Percentiles rank a stretch among this genome's conserved stretches.
Conservation (phyloP, 2,113 vertebrate genomes). For the Toxotes chatareus region DNA sequence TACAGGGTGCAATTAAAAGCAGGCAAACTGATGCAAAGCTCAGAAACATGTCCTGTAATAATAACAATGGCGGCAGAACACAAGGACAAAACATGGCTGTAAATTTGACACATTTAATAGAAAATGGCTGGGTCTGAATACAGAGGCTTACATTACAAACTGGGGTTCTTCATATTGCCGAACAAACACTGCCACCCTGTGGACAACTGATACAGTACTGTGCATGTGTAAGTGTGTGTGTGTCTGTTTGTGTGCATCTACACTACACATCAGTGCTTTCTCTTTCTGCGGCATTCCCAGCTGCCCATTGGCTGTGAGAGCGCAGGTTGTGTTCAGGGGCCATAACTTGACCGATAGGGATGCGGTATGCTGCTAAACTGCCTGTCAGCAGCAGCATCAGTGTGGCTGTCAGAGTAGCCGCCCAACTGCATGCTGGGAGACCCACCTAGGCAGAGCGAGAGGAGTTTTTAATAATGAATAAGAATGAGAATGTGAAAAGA, state of each 20-base stretch:
- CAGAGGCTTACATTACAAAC: not conserved
- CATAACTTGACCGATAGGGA: constrained; percentile 67
- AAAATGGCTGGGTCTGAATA: constrained; percentile 5
- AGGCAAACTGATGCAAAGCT: not conserved
- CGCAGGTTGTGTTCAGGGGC: constrained; percentile 77
- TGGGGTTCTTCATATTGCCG: not conserved
- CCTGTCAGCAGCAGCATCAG: constrained; percentile 77
- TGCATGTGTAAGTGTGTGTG: not conserved
- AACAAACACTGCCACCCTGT: constrained; percentile 5
- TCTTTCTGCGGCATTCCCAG: constrained; percentile 40
- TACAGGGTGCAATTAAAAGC: not conserved
- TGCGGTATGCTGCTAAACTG: constrained; percentile 69
- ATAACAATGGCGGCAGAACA: not conserved
- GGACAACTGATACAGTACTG: not conserved
- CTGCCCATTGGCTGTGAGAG: constrained; percentile 64
- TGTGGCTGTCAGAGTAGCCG: constrained; percentile 73
- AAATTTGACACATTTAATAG: not conserved
- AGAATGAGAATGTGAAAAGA: not conserved
- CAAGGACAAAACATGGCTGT: not conserved
- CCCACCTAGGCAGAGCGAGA: constrained; percentile 66
- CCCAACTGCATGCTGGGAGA: constrained; percentile 83
- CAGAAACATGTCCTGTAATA: not conserved
- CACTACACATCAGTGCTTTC: constrained; percentile 69
- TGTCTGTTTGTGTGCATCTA: no score
- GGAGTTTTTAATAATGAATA: not conserved